Percentiles rank a stretch among this genome's conserved stretches.
Evolutionary conservation across 2,797 vertebrate genomes (phyloP).

Genomic region (Macrochelys suwanniensis): DNA sequence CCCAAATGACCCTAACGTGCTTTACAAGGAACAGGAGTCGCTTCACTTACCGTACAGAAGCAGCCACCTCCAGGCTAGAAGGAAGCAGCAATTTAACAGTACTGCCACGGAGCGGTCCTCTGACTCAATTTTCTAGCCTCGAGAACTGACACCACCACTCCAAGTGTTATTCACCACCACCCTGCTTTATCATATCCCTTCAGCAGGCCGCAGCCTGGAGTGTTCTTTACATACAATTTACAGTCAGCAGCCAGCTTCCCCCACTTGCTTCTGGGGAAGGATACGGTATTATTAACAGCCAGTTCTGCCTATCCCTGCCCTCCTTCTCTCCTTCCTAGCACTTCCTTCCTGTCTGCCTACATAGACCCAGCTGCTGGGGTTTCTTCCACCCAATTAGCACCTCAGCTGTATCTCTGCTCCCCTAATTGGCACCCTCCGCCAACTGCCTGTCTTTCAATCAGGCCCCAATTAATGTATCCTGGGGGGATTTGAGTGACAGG

Average conservation of each 20-base stretch:
- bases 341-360: not conserved
- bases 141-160: not conserved
- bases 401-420: not conserved
- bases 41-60: accelerated
- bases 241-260: not conserved
- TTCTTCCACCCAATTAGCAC: not conserved
- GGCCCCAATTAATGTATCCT: not conserved
- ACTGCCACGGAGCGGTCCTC: accelerated
- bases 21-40: not conserved
- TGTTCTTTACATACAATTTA: not conserved
- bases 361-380: not conserved
- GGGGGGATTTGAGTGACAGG: not conserved
- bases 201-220: not conserved
- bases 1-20: not conserved
- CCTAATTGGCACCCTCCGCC: not conserved
- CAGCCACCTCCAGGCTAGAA: not conserved
- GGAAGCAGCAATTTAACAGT: not conserved
- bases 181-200: not conserved
- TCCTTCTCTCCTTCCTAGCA: not conserved
- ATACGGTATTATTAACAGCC: not conserved
- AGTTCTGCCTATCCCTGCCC: not conserved
- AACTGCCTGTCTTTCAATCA: not conserved
- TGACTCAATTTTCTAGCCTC: not conserved
- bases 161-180: not conserved
- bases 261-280: not conserved